Base-by-base conservation (phyloP, 2,797 vertebrate genomes). In the Periophthalmus magnuspinnatus region DNA sequence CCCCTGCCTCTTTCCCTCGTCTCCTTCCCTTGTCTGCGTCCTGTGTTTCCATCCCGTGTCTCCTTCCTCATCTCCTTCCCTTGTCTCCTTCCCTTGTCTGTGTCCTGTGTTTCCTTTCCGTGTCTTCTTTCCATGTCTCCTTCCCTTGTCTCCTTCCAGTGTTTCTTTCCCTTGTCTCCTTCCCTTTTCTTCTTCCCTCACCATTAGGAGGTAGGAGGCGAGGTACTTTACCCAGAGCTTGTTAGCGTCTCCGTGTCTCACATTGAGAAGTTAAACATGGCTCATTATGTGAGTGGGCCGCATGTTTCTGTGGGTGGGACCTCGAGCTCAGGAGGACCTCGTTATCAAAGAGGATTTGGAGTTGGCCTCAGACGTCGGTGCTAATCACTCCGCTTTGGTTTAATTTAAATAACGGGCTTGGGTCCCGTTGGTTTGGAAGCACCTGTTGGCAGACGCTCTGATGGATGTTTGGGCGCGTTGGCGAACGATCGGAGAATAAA, bases 231-330 rank as follows among this genome's bases (percentile, higher is more conserved):
- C 62, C 48, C 69, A 56, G 68, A 68, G 68, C 81, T 76, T 82
- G 67, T 83, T 83, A 80, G 72, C 70, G 36, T 57, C 52, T 65
- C 48, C 50, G 6, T 72, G 66, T 69, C 68, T 71, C n/a, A 52
- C 32, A 33, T 75, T 83, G 67, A 72, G 73, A 76, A 81, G 62
- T 74, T 62, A 73, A 81, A 68, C 62, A 69, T 78, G 72, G 68
- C 68, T 79, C 71, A 67, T 81, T 77, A 78, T 78, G 71, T n/a
- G n/a, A n/a, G n/a, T n/a, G 75, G 76, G 82, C 54, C 65, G 69
- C 75, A 70, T 59, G 57, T 84, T 81, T 70, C 56, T 56, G 32
- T 78, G 57, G 38, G 54, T 72, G 58, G 54, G 56, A 64, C 63
- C 66, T 24, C 76, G 77, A 75, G 67, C 11, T 2, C 52, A 59